Conservation (phyloP, 2,113 vertebrate species). For the Dicentrarchus labrax region DNA sequence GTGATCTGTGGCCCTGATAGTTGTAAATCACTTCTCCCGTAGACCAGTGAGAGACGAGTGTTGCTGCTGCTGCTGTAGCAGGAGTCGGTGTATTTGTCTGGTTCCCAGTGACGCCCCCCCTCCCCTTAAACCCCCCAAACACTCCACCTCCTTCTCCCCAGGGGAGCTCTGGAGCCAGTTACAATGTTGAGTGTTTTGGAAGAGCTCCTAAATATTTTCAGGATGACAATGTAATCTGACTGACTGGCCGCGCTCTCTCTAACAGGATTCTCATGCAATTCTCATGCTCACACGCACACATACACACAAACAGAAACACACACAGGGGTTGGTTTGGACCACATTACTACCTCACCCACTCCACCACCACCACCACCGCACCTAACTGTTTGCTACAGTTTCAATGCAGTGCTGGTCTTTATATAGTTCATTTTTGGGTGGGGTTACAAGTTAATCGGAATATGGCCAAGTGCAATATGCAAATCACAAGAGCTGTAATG, state of each 20-base stretch:
- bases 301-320: conserved; percentile 24
- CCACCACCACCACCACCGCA: not conserved
- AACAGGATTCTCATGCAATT: conserved; percentile 75
- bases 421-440: too few relatives aligned
- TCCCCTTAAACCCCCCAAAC: conserved; percentile 16
- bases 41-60: conserved; percentile 52
- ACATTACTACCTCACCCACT: conserved; percentile 6
- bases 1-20: conserved; percentile 44
- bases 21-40: conserved; percentile 67
- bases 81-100: conserved; percentile 70
- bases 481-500: too few relatives aligned
- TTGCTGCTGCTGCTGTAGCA: conserved; percentile 64
- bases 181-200: conserved; percentile 84
- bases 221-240: conserved; percentile 83
- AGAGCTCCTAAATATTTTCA: conserved; percentile 84
- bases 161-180: conserved; percentile 81
- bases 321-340: conserved; percentile 29
- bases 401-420: not conserved
- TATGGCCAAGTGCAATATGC: too few relatives aligned
- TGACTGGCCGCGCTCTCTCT: conserved; percentile 72
- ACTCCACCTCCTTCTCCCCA: conserved; percentile 70
- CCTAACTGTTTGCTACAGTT: not conserved
- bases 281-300: conserved; percentile 37
- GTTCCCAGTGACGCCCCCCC: conserved; percentile 50
- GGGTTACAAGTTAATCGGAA: too few relatives aligned